Base-by-base conservation (phyloP, 2,888 invertebrate genomes). In the Cheilosia grossa region DNA sequence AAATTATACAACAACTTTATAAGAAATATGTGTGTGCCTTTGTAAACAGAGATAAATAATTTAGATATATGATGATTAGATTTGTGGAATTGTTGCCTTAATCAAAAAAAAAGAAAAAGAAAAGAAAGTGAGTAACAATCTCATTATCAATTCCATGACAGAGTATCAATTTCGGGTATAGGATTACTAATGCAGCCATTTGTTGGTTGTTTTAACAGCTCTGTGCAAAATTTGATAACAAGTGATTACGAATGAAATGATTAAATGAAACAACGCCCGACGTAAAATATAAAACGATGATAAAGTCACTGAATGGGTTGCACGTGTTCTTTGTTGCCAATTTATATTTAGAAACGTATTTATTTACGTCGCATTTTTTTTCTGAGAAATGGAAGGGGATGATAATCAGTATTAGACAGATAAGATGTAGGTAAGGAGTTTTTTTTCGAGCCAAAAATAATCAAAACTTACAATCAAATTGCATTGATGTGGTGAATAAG, bases 381-480 rank as follows among this genome's bases (percentile, higher is more conserved):
- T 51, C 15, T 24, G 7, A 13, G 51, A 27, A 51, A 4, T 51
- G 13, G 9, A 15, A 30, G 30, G 9, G 40, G 15, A 37, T 56
- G 6, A 17, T 61, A 24, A 51, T 15, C 59, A 53, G 19, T 15
- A 27, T 5, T n/a, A 30, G 30, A 42, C 17, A 63, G 61, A 19
- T 10, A 37, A 21, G 15, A 15, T 49, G 4, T 51, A 4, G 21
- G 0, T 2, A 5, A 2, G 4, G 17, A 49, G 19, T 49, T 21
- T 49, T 49, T 24, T 10, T 24, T 24, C 2, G 13, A 27, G 51
- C 51, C 19, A n/a, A 10, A 19, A 6, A 33, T 21, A 17, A 13
- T 37, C 13, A 21, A 19, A 64, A 80, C 83, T 83, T 83, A 80
- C 83, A 74, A 75, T 80, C 69, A 53, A 80, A 83, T 75, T 70